phyloP scores from a whole-genome alignment of 1,140 invertebrate genomes.

The Zaprionus ghesquierei region DNA sequence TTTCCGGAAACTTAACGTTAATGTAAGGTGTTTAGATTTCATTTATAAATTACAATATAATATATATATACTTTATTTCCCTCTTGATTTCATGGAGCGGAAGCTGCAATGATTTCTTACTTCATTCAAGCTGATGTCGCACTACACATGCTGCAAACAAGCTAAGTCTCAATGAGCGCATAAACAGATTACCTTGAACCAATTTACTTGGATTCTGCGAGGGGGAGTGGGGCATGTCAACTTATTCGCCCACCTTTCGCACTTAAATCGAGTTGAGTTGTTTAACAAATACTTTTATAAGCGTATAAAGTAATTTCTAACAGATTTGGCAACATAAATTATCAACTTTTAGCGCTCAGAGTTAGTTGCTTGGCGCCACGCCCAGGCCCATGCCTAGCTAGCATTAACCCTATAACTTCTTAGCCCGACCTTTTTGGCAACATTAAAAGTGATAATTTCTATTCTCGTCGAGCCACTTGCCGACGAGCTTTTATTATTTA shows the following conservation, averaged over 20 bases:
- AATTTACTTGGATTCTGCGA: neutral
- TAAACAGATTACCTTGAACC: neutral
- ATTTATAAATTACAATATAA: no score
- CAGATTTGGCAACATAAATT: constrained; percentile 75
- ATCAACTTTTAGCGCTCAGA: constrained; percentile 39
- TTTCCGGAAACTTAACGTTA: neutral
- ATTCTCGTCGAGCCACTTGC: constrained; percentile 58
- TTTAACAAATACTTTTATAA: constrained; percentile 56
- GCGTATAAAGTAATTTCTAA: constrained; percentile 65
- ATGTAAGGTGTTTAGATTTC: neutral
- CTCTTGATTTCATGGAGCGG: no score
- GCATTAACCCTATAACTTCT: neutral
- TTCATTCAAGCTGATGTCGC: neutral
- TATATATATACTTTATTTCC: no score
- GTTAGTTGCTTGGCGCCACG: constrained; percentile 39
- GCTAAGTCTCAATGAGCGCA: neutral
- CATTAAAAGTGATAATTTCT: constrained; percentile 78
- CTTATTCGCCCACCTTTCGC: constrained; percentile 1
- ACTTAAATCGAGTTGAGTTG: constrained; percentile 55
- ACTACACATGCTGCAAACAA: neutral
- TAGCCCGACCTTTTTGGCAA: constrained; percentile 72
- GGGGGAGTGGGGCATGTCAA: neutral
- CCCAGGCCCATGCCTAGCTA: constrained; percentile 44
- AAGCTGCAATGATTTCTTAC: no score
- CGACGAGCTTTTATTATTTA: constrained; percentile 75